A percentile compares a stretch with the other conserved stretches of the same genome.
Conservation (phyloP, 2,888 invertebrate genomes). For the Podotricha telesiphe region DNA sequence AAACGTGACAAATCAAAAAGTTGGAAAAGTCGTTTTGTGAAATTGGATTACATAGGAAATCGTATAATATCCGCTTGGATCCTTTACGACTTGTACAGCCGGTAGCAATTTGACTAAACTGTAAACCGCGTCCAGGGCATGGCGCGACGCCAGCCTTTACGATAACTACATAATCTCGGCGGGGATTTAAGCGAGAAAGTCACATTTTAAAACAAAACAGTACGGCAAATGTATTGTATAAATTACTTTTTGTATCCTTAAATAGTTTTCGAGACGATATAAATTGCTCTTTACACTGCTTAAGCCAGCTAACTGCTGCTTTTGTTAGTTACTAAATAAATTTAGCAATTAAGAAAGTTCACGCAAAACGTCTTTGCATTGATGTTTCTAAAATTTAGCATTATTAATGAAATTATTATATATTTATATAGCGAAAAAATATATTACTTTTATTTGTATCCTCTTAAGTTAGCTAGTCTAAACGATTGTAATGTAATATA, state of each 20-base stretch:
- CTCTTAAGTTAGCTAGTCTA: background rate
- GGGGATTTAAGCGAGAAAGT: slow-evolving; percentile 11
- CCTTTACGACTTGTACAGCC: slow-evolving; percentile 53
- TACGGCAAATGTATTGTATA: background rate
- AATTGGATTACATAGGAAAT: slow-evolving; percentile 26
- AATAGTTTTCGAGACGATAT: background rate
- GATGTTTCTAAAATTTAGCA: background rate
- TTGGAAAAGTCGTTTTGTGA: slow-evolving; percentile 14
- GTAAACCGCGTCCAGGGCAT: slow-evolving; percentile 54
- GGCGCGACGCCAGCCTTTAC: slow-evolving; percentile 58
- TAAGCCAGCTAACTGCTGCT: background rate
- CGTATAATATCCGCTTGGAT: slow-evolving; percentile 40
- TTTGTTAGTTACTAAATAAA: background rate
- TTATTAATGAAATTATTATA: background rate
- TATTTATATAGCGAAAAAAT: background rate
- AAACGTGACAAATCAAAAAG: background rate
- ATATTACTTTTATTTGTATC: background rate
- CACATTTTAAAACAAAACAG: slow-evolving; percentile 6
- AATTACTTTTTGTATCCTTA: background rate
- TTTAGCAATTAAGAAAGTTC: background rate
- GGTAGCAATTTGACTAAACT: slow-evolving; percentile 62
- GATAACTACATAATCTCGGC: slow-evolving; percentile 51
- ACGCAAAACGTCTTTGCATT: background rate
- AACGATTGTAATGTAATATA: background rate
- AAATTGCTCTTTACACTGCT: background rate